Base-by-base conservation (phyloP, 2,113 vertebrate species). In the Corythornis cristatus region DNA sequence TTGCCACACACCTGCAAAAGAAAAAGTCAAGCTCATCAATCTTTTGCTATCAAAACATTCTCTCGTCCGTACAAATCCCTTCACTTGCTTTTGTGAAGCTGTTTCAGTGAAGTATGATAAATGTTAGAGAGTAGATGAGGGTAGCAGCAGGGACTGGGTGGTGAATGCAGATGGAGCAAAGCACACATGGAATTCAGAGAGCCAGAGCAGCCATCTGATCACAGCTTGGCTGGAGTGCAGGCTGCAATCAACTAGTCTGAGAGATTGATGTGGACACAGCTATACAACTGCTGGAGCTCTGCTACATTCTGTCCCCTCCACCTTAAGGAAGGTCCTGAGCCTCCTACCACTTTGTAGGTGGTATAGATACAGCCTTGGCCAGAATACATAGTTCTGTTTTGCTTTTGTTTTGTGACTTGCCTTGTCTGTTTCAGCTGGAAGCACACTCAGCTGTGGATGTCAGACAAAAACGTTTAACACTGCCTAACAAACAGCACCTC, bases 21-120 rank as follows among this genome's bases (percentile, higher is more conserved):
- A 78, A 67, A 22, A 71, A 91, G 85, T 93, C 93, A 91, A 67
- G 37, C 64, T 88, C 74, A 66, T 96, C 92, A 90, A 79, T 94
- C 95, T 87, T 58, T 12, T 43, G n/a, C 66, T 82, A 84, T 93
- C 94, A 94, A 94, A 95, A 96, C 93, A 94, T n/a, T 46, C 78
- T 67, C 68, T 91, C 56, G 94, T 60, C 70, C 9, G 1, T 16
- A 89, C 77, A 92, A 94, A 92, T 82, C 66, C 54, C 57, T 82
- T 45, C n/a, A 37, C 54, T 68, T 70, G 21, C 62, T 79, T 90
- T 58, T 70, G 56, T 95, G 73, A 81, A 57, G 61, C 35, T 86
- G 57, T 86, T 95, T 61, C 50, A 72, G 57, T 11, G 54, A 75
- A 62, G 81, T 10, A 26, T 45, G 64, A 57, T 33, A 85, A 90